phyloP scores from a whole-genome alignment of 1,140 invertebrate genomes.

The Cydia splendana region DNA sequence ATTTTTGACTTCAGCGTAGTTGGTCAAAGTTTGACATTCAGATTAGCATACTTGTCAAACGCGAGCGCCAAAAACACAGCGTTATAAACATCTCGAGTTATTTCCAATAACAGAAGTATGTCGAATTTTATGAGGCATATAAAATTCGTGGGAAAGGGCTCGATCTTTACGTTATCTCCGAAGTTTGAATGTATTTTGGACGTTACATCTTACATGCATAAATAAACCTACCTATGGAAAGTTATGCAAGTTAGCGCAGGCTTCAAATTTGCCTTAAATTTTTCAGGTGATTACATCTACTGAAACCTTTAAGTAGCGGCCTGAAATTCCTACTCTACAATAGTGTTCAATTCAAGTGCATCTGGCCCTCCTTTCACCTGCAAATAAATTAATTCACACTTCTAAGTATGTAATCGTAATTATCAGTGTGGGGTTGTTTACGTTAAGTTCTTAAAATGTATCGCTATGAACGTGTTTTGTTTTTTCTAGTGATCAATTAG shows the following conservation, averaged over 20 bases:
- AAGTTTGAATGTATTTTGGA: slow-evolving; percentile 4
- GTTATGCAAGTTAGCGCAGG: not conserved
- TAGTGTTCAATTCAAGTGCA: too few relatives aligned
- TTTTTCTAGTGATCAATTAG: too few relatives aligned
- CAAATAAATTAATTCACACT: too few relatives aligned
- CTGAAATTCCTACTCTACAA: too few relatives aligned
- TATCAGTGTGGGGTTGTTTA: too few relatives aligned
- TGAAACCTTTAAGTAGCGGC: too few relatives aligned
- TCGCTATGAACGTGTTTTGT: too few relatives aligned
- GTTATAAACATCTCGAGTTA: slow-evolving; percentile 24
- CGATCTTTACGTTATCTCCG: not conserved
- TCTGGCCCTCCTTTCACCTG: too few relatives aligned
- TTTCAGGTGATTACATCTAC: too few relatives aligned
- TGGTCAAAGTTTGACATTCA: not conserved
- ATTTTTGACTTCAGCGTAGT: too few relatives aligned
- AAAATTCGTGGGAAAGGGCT: slow-evolving; percentile 22
- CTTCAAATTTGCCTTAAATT: not conserved
- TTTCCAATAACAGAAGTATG: slow-evolving; percentile 29
- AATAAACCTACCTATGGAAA: not conserved
- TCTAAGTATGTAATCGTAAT: too few relatives aligned
- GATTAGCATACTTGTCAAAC: slow-evolving; percentile 12
- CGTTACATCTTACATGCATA: not conserved
- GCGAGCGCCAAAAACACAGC: not conserved
- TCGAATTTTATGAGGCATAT: slow-evolving; percentile 25
- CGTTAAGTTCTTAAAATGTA: too few relatives aligned